A percentile compares a stretch with the other conserved stretches of the same genome.
phyloP scores from a whole-genome alignment of 2,888 invertebrate species.

The Nemotelus pantherinus region DNA sequence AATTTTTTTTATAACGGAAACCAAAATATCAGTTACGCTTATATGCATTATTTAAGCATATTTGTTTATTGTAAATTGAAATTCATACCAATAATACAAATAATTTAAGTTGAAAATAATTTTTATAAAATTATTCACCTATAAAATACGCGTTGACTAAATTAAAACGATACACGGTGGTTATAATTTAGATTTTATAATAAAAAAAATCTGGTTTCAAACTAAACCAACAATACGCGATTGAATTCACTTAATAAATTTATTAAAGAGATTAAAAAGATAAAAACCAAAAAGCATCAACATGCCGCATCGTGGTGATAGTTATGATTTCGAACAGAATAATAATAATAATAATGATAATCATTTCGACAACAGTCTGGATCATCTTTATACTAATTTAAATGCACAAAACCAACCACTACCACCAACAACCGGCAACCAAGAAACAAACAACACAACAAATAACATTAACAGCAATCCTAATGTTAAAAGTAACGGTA shows the following conservation, averaged over 20 bases:
- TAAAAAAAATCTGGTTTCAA: too few relatives aligned
- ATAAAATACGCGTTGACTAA: too few relatives aligned
- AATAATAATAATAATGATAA: constrained; percentile 16
- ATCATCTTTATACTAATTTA: constrained; percentile 11
- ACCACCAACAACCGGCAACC: constrained; percentile 32
- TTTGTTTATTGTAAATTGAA: too few relatives aligned
- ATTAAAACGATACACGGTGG: too few relatives aligned
- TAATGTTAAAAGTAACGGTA: constrained; percentile 54
- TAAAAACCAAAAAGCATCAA: background rate
- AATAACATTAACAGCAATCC: constrained; percentile 54
- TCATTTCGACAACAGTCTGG: constrained; percentile 16
- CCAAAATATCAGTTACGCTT: constrained; percentile 40
- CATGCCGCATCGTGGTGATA: constrained; percentile 36
- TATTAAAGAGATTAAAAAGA: too few relatives aligned
- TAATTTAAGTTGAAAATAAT: constrained; percentile 11
- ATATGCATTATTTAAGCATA: constrained; percentile 13
- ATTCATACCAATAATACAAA: background rate
- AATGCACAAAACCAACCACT: constrained; percentile 34
- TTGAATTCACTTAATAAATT: too few relatives aligned
- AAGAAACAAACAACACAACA: constrained; percentile 47
- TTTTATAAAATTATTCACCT: background rate
- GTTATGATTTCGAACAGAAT: constrained; percentile 31
- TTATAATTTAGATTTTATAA: too few relatives aligned
- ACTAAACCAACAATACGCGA: too few relatives aligned
- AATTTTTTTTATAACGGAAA: constrained; percentile 27